Evolutionary conservation across 1,140 invertebrate genomes (phyloP).

Genomic region (Calycopis cecrops): DNA sequence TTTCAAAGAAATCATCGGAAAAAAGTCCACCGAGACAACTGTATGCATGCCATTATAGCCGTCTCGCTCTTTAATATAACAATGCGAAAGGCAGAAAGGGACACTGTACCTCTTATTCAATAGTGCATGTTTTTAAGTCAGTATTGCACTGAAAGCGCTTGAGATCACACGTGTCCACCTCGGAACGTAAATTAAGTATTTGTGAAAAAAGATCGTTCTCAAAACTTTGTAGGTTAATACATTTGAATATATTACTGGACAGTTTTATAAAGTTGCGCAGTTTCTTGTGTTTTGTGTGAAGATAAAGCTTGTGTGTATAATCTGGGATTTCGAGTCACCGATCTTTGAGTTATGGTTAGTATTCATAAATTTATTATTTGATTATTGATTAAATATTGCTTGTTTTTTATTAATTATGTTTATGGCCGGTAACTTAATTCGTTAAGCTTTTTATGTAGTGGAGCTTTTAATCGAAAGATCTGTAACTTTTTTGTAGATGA

Average conservation of each 20-base stretch:
- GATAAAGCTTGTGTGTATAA: conserved; percentile 18
- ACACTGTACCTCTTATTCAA: conserved; percentile 43
- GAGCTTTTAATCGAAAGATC: not conserved
- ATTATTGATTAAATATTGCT: conserved; percentile 8
- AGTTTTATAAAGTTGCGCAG: conserved; percentile 2
- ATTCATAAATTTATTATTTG: conserved; percentile 19
- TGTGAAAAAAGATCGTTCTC: conserved; percentile 12
- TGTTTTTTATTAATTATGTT: not conserved
- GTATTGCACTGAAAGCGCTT: conserved; percentile 28
- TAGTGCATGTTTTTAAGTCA: conserved; percentile 37
- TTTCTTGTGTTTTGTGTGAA: conserved; percentile 10
- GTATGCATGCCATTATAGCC: conserved; percentile 58
- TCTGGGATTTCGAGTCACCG: conserved; percentile 36
- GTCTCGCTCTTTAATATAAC: conserved; percentile 31
- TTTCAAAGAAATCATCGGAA: conserved; percentile 61
- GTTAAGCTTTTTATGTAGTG: not conserved
- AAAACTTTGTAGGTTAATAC: conserved; percentile 12
- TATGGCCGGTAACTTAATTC: not conserved
- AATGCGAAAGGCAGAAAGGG: conserved; percentile 28
- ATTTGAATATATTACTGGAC: not conserved
- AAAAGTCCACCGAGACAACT: conserved; percentile 50
- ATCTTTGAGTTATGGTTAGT: conserved; percentile 35
- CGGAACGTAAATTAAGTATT: conserved; percentile 2
- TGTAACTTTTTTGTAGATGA: not conserved
- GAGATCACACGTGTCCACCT: conserved; percentile 23